Evolutionary conservation across 1,140 invertebrate species (phyloP).

Genomic region (Formica selysi): DNA sequence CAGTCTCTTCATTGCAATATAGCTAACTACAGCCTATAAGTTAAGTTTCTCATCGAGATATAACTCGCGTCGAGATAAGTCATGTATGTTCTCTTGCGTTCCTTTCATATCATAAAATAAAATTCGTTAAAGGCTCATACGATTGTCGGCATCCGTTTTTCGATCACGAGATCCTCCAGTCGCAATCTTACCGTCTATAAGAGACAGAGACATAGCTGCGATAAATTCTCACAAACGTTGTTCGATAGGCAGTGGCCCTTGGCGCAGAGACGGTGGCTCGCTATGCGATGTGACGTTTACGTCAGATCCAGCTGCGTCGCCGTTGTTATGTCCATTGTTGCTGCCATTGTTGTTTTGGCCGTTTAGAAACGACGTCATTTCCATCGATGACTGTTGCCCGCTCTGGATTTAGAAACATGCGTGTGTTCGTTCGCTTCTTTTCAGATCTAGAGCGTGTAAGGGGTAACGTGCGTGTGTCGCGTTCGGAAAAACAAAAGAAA

Average conservation of each 20-base stretch:
- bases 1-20: slow-evolving; percentile 53
- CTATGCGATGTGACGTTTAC: slow-evolving; percentile 68
- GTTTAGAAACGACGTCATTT: slow-evolving; percentile 88
- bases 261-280: slow-evolving; percentile 69
- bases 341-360: slow-evolving; percentile 88
- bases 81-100: neutral
- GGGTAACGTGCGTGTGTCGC: slow-evolving; percentile 84
- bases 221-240: slow-evolving; percentile 76
- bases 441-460: slow-evolving; percentile 85
- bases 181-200: slow-evolving; percentile 45
- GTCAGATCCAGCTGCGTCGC: slow-evolving; percentile 71
- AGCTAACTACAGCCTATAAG: slow-evolving; percentile 64
- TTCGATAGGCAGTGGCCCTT: slow-evolving; percentile 77
- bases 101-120: neutral
- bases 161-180: neutral
- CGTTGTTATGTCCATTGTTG: slow-evolving; percentile 76
- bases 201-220: slow-evolving; percentile 49
- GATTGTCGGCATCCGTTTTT: neutral
- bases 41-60: slow-evolving; percentile 65
- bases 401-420: slow-evolving; percentile 86
- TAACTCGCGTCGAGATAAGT: slow-evolving; percentile 14
- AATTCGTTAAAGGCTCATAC: neutral
- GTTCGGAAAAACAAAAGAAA: slow-evolving; percentile 82
- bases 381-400: slow-evolving; percentile 86
- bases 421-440: slow-evolving; percentile 81